Evolutionary conservation across 2,113 vertebrate genomes (phyloP), one percentile per base, ranked within the genome.

Genomic region (Paratilapia polleni): DNA sequence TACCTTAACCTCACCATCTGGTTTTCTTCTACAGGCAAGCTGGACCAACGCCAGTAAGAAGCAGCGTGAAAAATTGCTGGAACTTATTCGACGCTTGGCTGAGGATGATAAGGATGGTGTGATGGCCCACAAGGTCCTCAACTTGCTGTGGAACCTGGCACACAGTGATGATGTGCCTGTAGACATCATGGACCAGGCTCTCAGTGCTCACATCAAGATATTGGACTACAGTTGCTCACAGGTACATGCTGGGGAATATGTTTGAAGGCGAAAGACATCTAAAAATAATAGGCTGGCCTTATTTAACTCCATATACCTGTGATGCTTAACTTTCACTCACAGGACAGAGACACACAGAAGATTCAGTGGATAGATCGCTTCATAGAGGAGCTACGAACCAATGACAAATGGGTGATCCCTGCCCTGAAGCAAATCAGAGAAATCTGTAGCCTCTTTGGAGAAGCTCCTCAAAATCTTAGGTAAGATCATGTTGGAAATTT

Each of bases 21-120:
- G 6, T 77, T 84, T 13, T 36, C 15, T 58, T 3, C 9, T 91
- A 24, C 89, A 99, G 98, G 98, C 98, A 88, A 99, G 98, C 94
- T 99, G 98, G 98, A 99, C 98, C 81, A 99, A 99, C 79, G 98
- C 98, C 82, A 99, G 98, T 94, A 99, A 99, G 95, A 99, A 99
- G 87, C 98, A 99, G 81, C 97, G 98, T 24, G 98, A 99, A 94
- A 99, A 99, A 83, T 94, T 99, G n/a, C 94, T 99, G 64, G 98
- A 99, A 89, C 94, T 99, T 66, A 99, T 99, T 81, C 96, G 98
- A 74, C 97, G 98, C 80, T 97, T 99, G 89, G 98, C 98, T 31
- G 98, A 99, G 94, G 98, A 99, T 88, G 98, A 99, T 94, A 99
- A 99, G 93, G 98, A 99, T 81, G 98, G 98, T 2, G 98, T 99